Conservation (phyloP, 1,140 invertebrate species). For the Scaptomyza pallida region DNA sequence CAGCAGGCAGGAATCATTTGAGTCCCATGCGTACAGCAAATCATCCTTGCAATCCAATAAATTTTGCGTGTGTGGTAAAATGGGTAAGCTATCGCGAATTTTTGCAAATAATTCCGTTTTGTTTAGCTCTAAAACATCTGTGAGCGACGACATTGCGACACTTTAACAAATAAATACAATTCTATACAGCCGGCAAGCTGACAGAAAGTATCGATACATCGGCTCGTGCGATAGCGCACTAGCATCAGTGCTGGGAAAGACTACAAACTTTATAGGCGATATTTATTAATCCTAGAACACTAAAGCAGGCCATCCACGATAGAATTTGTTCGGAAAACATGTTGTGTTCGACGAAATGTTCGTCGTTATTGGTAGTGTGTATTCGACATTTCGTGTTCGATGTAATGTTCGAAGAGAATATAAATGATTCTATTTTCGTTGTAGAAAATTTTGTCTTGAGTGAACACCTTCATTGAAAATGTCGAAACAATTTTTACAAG, state of each 20-base stretch:
- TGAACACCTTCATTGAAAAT: no score
- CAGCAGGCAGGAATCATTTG: constrained; percentile 55
- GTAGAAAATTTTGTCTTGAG: no score
- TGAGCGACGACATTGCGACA: constrained; percentile 61
- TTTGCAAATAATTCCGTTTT: constrained; percentile 65
- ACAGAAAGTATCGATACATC: constrained; percentile 10
- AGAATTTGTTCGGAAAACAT: no score
- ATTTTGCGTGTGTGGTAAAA: constrained; percentile 67
- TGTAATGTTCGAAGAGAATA: no score
- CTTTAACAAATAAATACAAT: constrained; percentile 26
- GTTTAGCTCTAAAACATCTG: constrained; percentile 69
- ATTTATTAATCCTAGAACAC: not conserved
- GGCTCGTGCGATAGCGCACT: not conserved
- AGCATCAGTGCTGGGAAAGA: not conserved
- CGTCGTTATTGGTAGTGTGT: no score
- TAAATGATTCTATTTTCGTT: no score
- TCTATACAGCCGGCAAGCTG: constrained; percentile 9
- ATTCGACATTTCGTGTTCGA: no score
- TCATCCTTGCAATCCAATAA: constrained; percentile 80
- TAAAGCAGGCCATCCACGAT: no score
- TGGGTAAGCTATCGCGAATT: constrained; percentile 63
- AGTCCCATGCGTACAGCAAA: constrained; percentile 76
- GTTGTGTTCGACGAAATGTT: no score
- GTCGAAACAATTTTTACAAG: no score
- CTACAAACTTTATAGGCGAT: not conserved